Conservation (phyloP, 53 echinoderm and acorn worm genomes). For the Luidia sarsii region DNA sequence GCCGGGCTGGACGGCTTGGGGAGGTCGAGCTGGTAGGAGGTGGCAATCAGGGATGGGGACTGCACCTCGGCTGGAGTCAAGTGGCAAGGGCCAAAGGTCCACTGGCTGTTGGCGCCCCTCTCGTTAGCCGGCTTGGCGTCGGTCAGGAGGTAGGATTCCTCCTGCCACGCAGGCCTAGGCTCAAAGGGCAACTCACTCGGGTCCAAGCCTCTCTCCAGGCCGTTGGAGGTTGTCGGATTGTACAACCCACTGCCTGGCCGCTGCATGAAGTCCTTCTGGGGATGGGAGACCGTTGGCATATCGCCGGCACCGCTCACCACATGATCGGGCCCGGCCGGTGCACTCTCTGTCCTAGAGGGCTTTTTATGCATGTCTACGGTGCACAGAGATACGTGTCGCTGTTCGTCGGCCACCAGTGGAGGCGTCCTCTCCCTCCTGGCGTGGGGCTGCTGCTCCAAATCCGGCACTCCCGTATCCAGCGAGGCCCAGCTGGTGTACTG, state of each 20-base stretch:
- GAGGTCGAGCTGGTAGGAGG: conserved; percentile 32
- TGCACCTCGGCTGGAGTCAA: conserved; percentile 7
- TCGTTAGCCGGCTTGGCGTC: not conserved
- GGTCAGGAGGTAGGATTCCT: not conserved
- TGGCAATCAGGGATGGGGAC: not conserved
- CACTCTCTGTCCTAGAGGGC: conserved; percentile 1
- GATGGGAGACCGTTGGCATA: not conserved
- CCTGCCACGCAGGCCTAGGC: conserved; percentile 10
- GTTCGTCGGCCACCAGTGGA: not conserved
- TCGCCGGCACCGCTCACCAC: too few species aligned
- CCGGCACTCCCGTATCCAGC: conserved; percentile 26
- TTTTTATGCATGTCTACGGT: conserved; percentile 15
- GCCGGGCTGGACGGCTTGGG: conserved; percentile 34
- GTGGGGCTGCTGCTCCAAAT: not conserved
- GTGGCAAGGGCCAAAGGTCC: not conserved
- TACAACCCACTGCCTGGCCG: conserved; percentile 3
- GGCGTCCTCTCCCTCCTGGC: not conserved
- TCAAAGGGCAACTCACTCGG: conserved; percentile 33
- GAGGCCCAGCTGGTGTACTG: conserved; percentile 29
- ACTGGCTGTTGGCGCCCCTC: not conserved
- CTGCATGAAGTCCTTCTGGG: not conserved
- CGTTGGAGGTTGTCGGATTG: conserved; percentile 3
- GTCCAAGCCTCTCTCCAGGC: not conserved
- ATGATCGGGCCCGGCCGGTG: too few species aligned
- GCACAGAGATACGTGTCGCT: not conserved